Conservation (phyloP, 2,797 vertebrate genomes). For the Otolemur crassicaudatus region DNA sequence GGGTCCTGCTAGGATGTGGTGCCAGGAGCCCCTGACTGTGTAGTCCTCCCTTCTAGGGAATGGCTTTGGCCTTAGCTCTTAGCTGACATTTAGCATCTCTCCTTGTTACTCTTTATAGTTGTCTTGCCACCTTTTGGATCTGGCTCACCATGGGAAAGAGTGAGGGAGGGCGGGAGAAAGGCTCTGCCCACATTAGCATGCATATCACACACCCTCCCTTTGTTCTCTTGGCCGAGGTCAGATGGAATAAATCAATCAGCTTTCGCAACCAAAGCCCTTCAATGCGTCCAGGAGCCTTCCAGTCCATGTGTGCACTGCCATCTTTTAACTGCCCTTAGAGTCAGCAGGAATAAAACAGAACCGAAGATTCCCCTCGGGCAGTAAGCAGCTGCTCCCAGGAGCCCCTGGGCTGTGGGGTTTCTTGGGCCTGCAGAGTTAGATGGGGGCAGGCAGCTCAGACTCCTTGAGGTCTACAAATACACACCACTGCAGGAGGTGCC, state of each 20-base stretch:
- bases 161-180: not conserved
- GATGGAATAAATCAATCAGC: conserved; percentile 59
- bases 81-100: not conserved
- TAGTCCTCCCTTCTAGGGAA: not conserved
- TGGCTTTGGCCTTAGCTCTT: not conserved
- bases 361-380: not conserved
- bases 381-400: conserved; percentile 25
- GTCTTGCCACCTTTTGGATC: not conserved
- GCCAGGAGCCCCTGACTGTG: not conserved
- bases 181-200: not conserved
- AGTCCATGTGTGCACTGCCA: not conserved
- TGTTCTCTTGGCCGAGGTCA: conserved; percentile 56
- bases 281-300: not conserved
- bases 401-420: not conserved
- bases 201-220: conserved; percentile 34
- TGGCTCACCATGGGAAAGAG: not conserved
- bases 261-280: conserved; percentile 39
- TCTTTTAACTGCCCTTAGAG: conserved; percentile 10
- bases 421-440: not conserved
- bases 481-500: not conserved
- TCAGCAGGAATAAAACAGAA: conserved; percentile 45
- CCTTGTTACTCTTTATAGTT: not conserved
- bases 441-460: not conserved
- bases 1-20: not conserved
- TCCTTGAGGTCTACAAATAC: not conserved